Percentiles rank a stretch among this genome's conserved stretches.
phyloP scores from a whole-genome alignment of 2,113 vertebrate genomes.

The Sturnus vulgaris region DNA sequence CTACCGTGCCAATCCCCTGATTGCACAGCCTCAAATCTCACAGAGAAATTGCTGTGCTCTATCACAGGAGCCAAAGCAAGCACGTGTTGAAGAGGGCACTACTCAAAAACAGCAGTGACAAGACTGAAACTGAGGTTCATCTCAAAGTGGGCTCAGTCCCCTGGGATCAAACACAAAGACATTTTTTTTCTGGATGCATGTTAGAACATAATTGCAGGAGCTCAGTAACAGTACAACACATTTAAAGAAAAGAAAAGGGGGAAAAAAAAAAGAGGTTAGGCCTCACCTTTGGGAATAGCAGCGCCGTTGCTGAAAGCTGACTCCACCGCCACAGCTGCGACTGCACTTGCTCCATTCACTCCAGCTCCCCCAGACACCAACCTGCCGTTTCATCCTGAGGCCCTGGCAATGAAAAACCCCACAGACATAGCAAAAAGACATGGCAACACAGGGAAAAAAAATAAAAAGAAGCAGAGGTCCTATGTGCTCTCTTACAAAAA shows the following conservation, averaged over 20 bases:
- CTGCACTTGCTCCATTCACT: conserved; percentile 86
- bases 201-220: not conserved
- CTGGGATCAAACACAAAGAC: not conserved
- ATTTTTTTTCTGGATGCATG: not conserved
- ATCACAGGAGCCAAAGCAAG: not conserved
- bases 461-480: not conserved
- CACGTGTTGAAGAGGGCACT: not conserved
- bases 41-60: not conserved
- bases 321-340: conserved; percentile 86
- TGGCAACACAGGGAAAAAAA: not conserved
- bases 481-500: not conserved
- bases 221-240: not conserved
- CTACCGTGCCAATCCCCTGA: not conserved
- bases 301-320: conserved; percentile 79
- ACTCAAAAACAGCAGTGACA: not conserved
- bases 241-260: not conserved
- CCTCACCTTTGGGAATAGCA: conserved; percentile 86
- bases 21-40: not conserved
- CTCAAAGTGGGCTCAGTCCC: not conserved
- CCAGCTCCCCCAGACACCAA: conserved; percentile 87
- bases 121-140: not conserved
- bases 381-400: conserved; percentile 36
- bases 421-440: not conserved
- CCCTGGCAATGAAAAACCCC: conserved; percentile 32
- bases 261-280: not conserved